These are phyloP conservation scores for Alitta virens DNA, from an alignment of 2,888 invertebrate species.

Conservation along the genomic window DNA sequence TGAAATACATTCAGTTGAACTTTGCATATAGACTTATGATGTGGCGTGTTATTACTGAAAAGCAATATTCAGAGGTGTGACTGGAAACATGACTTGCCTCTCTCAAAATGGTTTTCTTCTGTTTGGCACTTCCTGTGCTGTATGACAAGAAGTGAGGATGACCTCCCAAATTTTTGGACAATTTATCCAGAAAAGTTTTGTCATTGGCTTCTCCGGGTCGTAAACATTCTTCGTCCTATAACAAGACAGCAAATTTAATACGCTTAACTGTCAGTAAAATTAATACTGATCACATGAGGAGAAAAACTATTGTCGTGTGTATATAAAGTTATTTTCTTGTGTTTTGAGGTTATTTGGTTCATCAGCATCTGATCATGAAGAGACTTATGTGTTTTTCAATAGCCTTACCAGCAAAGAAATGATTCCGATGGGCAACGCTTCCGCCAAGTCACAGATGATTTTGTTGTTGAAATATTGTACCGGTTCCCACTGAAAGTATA, in stretches of 20 bases:
- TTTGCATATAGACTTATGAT: neutral
- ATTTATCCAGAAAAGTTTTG: conserved; percentile 76
- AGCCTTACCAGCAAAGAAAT: conserved; percentile 53
- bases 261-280: too few species aligned
- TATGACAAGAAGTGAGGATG: conserved; percentile 85
- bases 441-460: conserved; percentile 88
- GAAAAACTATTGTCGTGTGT: too few species aligned
- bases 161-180: conserved; percentile 70
- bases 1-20: neutral
- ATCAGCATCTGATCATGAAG: too few species aligned
- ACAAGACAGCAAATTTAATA: too few species aligned
- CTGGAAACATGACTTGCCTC: conserved; percentile 63
- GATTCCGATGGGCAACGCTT: conserved; percentile 80
- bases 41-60: neutral
- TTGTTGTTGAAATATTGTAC: conserved; percentile 90
- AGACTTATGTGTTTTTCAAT: too few species aligned
- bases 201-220: conserved; percentile 85
- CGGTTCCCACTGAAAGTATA: conserved; percentile 71
- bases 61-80: neutral
- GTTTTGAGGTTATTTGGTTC: too few species aligned
- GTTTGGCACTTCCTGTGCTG: conserved; percentile 47
- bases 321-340: too few species aligned
- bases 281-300: too few species aligned
- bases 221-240: conserved; percentile 82
- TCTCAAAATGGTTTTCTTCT: conserved; percentile 75